These are phyloP conservation scores for Notodonta ziczac DNA, from an alignment of 2,888 invertebrate genomes.

Conservation along the genomic window DNA sequence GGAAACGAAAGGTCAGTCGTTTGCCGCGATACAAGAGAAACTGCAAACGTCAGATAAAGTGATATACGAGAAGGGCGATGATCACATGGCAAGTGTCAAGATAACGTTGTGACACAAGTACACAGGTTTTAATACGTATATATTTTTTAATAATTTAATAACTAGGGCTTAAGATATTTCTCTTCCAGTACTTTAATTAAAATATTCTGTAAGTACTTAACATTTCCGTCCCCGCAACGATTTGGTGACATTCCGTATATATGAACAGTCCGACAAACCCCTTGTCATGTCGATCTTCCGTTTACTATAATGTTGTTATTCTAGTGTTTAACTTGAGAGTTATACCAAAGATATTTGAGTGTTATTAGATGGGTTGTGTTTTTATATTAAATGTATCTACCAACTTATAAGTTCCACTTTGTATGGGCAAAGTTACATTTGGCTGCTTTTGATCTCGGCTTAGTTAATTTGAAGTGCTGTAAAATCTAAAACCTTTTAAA, in stretches of 20 bases:
- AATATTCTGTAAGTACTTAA: constrained; percentile 27
- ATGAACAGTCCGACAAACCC: background rate
- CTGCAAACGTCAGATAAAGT: constrained; percentile 69
- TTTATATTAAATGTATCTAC: background rate
- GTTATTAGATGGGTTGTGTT: constrained; percentile 4
- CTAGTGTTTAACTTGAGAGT: constrained; percentile 4
- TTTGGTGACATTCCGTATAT: constrained; percentile 32
- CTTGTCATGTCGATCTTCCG: constrained; percentile 2
- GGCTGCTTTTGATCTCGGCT: background rate
- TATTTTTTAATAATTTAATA: constrained; percentile 26
- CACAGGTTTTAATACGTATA: constrained; percentile 15
- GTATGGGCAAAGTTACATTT: background rate
- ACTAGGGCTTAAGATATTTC: background rate
- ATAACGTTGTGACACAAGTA: constrained; percentile 54
- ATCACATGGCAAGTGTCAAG: constrained; percentile 64
- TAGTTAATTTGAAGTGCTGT: background rate
- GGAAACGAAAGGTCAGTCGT: constrained; percentile 86
- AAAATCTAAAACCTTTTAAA: background rate
- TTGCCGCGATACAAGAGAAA: constrained; percentile 83
- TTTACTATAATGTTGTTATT: constrained; percentile 2
- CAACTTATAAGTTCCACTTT: background rate
- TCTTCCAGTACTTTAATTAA: background rate
- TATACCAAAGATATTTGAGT: constrained; percentile 9
- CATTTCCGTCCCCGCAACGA: constrained; percentile 30
- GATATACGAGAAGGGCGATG: constrained; percentile 64